Percentiles rank a stretch among this genome's conserved stretches.
phyloP scores from a whole-genome alignment of 92 coral and sea anemone species.

The Chrysogorgia sp. region DNA sequence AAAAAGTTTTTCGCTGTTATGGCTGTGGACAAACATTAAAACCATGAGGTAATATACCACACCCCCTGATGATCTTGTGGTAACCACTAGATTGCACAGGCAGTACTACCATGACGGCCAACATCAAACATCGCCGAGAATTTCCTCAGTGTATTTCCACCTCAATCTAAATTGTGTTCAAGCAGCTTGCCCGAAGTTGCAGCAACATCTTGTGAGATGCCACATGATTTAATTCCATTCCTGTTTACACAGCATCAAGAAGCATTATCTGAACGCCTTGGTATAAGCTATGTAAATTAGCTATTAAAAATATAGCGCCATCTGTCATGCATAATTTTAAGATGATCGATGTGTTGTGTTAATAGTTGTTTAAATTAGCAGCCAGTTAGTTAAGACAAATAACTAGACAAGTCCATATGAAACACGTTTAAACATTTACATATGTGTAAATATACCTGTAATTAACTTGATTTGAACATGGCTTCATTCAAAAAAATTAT shows the following conservation, averaged over 20 bases:
- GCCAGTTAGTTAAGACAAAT: too few species aligned
- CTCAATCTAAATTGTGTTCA: constrained; percentile 37
- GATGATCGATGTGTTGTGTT: too few species aligned
- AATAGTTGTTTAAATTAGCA: too few species aligned
- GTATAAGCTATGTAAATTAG: constrained; percentile 68
- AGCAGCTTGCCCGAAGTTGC: constrained; percentile 6
- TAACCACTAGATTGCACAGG: constrained; percentile 47
- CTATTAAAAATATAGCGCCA: too few species aligned
- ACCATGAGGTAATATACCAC: constrained; percentile 58
- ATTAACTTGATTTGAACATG: too few species aligned
- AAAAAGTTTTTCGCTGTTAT: constrained; percentile 59
- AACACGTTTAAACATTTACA: too few species aligned
- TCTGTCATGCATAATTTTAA: too few species aligned
- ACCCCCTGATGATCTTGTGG: constrained; percentile 60
- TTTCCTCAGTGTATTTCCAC: constrained; percentile 54
- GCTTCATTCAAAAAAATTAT: too few species aligned
- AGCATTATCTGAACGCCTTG: constrained; percentile 1
- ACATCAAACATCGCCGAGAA: constrained; percentile 44
- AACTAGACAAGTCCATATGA: too few species aligned
- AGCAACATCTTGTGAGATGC: constrained; percentile 23
- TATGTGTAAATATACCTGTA: too few species aligned
- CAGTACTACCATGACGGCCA: constrained; percentile 29
- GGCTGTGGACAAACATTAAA: constrained; percentile 62
- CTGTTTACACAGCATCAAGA: constrained; percentile 9
- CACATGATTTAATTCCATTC: constrained; percentile 48